These are phyloP conservation scores for Ophonus ardosiacus DNA, from an alignment of 2,888 invertebrate genomes.

Conservation along the genomic window DNA sequence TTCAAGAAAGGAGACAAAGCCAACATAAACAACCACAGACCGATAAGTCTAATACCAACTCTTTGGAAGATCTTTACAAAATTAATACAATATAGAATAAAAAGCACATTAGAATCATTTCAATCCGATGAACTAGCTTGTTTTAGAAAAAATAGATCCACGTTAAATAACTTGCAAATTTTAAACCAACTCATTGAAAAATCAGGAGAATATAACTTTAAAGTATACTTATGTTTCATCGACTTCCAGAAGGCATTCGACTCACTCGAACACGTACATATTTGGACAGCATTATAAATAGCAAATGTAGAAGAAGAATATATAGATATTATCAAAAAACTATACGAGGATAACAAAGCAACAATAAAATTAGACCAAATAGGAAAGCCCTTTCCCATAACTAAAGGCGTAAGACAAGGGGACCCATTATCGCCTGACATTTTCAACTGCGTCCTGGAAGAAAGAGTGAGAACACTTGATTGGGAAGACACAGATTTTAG, in stretches of 20 bases:
- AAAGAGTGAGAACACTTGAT: neutral
- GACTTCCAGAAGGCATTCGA: slow-evolving; percentile 23
- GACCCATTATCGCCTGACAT: neutral
- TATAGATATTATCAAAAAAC: no score
- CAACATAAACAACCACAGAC: slow-evolving; percentile 15
- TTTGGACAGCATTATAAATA: neutral
- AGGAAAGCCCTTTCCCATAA: neutral
- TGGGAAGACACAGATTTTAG: neutral
- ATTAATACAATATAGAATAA: slow-evolving; percentile 1
- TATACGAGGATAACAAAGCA: neutral
- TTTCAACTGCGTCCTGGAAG: neutral
- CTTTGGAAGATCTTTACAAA: slow-evolving; percentile 18
- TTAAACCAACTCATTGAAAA: no score
- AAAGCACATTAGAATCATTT: slow-evolving; percentile 11
- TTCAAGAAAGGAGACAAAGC: no score
- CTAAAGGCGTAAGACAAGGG: neutral
- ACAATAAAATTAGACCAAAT: neutral
- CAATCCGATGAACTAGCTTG: neutral
- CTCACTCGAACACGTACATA: neutral
- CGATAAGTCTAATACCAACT: slow-evolving; percentile 9
- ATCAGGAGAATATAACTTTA: neutral
- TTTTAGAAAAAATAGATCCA: slow-evolving; percentile 1
- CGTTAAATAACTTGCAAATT: no score
- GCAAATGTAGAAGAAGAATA: neutral
- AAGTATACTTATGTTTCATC: neutral